Evolutionary conservation across 2,888 invertebrate species (phyloP), one percentile per base, ranked within the genome.

Genomic region (Habrosyne pyritoides): DNA sequence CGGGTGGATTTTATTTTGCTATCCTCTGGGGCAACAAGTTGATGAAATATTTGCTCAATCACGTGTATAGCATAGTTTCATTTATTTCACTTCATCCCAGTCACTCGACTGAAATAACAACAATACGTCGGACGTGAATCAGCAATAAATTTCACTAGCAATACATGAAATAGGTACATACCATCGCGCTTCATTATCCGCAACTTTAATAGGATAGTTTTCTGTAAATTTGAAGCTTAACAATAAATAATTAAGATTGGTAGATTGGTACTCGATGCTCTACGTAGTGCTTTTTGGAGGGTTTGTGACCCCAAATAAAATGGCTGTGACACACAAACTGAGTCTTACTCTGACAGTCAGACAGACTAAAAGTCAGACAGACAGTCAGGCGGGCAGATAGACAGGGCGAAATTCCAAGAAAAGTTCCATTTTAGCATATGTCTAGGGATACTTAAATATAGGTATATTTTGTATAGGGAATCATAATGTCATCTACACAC

Each of bases 31-130:
- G 87, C 86, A 87, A 90, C 88, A 87, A 89, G 86, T 89, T 88
- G 88, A 90, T 90, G 87, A 89, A 90, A 89, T 88, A 90, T 91
- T 89, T 90, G 89, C 75, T 87, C 87, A 89, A 86, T 89, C 84
- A 86, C 81, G 84, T 85, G 91, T 90, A 81, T 85, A 88, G 86
- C 85, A 85, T 86, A 87, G 87, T 90, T 89, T 88, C 89, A 89
- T 89, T 90, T 89, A 89, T 90, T 89, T 86, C 88, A 86, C 87
- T 90, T 89, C 87, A 89, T 79, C 79, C 85, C 75, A 86, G 76
- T 83, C 87, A 81, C 72, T 87, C 87, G 81, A 80, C 83, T 84
- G 90, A 84, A 89, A 89, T 87, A 89, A 91, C 87, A 89, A 87
- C 80, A 81, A 78, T 75, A 81, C 77, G 75, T 65, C 77, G 81